Evolutionary conservation across 2,888 invertebrate species (phyloP).

Genomic region (Cosmia trapezina): DNA sequence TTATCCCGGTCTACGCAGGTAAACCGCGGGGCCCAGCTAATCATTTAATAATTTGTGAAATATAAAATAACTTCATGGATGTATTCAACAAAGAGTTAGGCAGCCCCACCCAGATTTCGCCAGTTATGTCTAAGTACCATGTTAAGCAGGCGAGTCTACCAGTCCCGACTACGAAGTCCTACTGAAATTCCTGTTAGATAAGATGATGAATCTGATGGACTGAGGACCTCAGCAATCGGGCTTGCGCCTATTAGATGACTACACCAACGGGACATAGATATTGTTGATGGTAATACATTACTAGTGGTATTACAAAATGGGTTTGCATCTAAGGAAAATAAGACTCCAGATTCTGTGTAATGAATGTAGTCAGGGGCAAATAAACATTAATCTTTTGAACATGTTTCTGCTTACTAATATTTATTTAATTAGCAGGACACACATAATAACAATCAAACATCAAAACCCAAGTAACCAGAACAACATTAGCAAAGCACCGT

Average conservation of each 20-base stretch:
- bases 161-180: not conserved
- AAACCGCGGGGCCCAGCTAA: no score
- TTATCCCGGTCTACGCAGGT: no score
- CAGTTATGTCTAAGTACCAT: not conserved
- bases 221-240: not conserved
- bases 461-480: not conserved
- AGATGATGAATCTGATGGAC: not conserved
- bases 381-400: not conserved
- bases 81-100: not conserved
- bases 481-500: slow-evolving; percentile 5
- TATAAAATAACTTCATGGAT: not conserved
- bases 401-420: not conserved
- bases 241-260: no score
- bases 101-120: no score
- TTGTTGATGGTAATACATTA: not conserved
- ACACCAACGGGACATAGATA: no score
- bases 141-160: not conserved
- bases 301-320: not conserved
- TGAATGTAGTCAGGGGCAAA: not conserved
- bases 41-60: not conserved
- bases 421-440: not conserved
- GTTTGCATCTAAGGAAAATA: not conserved
- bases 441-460: not conserved
- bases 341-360: not conserved
- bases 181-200: not conserved